Base-by-base conservation (phyloP, 1,140 invertebrate species). In the Muscidifurax raptorellus region DNA sequence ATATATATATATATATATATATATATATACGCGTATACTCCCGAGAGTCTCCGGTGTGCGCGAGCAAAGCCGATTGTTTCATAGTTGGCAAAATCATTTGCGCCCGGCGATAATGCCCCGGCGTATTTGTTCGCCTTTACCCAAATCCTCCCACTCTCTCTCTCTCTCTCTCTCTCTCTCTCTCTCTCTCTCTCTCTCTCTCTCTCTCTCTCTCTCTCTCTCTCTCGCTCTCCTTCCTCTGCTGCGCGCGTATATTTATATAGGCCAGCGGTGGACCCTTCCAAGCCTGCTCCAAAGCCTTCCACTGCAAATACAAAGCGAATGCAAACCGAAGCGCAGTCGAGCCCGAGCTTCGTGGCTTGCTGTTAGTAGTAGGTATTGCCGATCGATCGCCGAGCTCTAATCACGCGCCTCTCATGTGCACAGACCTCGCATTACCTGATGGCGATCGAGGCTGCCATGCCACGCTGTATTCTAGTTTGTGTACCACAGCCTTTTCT, bases 21-120 rank as follows among this genome's bases (percentile, higher is more conserved):
- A n/a, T n/a, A n/a, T n/a, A n/a, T n/a, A n/a, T n/a, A n/a, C n/a
- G n/a, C n/a, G n/a, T n/a, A n/a, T 40, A 40, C 36, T 40, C 36
- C 15, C 44, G 44, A 18, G 15, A 59, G 52, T 22, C 52, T 59
- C 22, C 7, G 36, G 36, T 40, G 36, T 9, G 7, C 40, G 36
- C 59, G 40, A 44, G 52, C 1, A 66, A 69, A 80, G 64, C 77
- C 64, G 64, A 80, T 80, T 80, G 77, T 80, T 80, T 80, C 59
- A 44, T 40, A 69, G 15, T 2, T 22, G 52, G 36, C 77, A 25
- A 22, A 69, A 40, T 80, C 77, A 80, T 66, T 69, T 44, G 32
- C 64, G 36, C 30, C n/a, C 32, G 28, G 12, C 59, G 77, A 80
- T 80, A 80, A 80, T 80, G 32, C 12, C 28, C 18, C 10, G 22